Percentiles rank a stretch among this genome's conserved stretches.
These are phyloP conservation scores for Daktulosphaira vitifoliae DNA, from an alignment of 1,140 invertebrate genomes.

Conservation along the genomic window DNA sequence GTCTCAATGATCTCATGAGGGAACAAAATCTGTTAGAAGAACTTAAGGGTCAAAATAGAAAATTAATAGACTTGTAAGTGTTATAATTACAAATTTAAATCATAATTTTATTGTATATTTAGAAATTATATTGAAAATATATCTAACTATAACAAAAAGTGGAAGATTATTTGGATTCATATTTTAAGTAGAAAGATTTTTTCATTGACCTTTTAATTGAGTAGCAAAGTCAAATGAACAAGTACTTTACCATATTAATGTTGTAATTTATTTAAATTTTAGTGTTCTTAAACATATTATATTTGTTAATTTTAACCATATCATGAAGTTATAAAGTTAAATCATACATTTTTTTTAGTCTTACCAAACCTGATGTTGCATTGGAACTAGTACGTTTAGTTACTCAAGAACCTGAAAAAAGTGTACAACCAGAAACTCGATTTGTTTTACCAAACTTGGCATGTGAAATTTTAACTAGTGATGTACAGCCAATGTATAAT, in stretches of 20 bases:
- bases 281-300: too few species aligned
- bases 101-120: too few species aligned
- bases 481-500: conserved; percentile 68
- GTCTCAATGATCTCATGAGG: conserved; percentile 79
- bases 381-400: conserved; percentile 77
- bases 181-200: too few species aligned
- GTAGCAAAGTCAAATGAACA: too few species aligned
- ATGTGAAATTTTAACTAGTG: conserved; percentile 85
- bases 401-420: conserved; percentile 68
- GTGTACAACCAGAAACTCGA: conserved; percentile 42
- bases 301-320: too few species aligned
- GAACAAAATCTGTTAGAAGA: conserved; percentile 92
- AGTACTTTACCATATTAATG: too few species aligned
- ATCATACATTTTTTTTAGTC: too few species aligned
- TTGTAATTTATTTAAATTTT: too few species aligned
- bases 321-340: too few species aligned
- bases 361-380: conserved; percentile 71
- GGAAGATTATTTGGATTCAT: not conserved
- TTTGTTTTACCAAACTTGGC: conserved; percentile 64
- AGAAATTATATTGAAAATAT: conserved; percentile 20
- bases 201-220: too few species aligned
- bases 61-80: conserved; percentile 85
- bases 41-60: conserved; percentile 87
- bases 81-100: not conserved
- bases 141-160: not conserved